A percentile compares a stretch with the other conserved stretches of the same genome.
These are phyloP conservation scores for Diabrotica undecimpunctata DNA, from an alignment of 1,140 invertebrate species.

Conservation along the genomic window DNA sequence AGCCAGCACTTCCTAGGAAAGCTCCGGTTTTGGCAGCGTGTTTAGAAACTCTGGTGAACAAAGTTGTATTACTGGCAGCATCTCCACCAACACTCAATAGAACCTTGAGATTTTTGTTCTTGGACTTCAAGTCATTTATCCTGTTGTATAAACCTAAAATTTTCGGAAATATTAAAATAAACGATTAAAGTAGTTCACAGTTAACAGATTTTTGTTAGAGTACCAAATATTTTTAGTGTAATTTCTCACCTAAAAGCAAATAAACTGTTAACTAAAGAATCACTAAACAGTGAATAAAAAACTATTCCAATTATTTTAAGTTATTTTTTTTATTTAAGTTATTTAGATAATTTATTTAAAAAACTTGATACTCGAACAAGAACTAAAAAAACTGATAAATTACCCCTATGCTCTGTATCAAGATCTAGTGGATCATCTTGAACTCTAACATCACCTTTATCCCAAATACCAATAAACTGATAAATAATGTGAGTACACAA, in stretches of 20 bases:
- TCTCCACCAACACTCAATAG: conserved; percentile 23
- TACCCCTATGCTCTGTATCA: neutral
- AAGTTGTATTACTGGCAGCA: conserved; percentile 6
- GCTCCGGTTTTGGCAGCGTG: conserved; percentile 16
- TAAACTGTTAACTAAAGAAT: no score
- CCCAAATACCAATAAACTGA: conserved; percentile 8
- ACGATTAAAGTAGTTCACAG: no score
- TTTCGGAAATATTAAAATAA: no score
- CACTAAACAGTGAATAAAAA: no score
- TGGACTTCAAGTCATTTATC: conserved; percentile 15
- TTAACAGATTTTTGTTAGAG: no score
- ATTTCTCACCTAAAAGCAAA: no score
- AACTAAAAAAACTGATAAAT: neutral
- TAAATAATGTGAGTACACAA: conserved; percentile 15
- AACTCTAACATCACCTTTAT: conserved; percentile 11
- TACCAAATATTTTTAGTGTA: no score
- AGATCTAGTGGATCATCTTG: conserved; percentile 10
- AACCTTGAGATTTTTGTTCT: conserved; percentile 20
- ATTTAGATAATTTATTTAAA: no score
- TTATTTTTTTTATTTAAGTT: no score
- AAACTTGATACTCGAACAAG: no score
- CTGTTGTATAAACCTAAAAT: conserved; percentile 10
- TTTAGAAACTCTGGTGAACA: conserved; percentile 15
- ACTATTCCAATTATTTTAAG: no score
- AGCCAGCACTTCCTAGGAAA: conserved; percentile 17